Base-by-base conservation (phyloP, 2,888 invertebrate genomes). In the Chrysolina haemoptera region DNA sequence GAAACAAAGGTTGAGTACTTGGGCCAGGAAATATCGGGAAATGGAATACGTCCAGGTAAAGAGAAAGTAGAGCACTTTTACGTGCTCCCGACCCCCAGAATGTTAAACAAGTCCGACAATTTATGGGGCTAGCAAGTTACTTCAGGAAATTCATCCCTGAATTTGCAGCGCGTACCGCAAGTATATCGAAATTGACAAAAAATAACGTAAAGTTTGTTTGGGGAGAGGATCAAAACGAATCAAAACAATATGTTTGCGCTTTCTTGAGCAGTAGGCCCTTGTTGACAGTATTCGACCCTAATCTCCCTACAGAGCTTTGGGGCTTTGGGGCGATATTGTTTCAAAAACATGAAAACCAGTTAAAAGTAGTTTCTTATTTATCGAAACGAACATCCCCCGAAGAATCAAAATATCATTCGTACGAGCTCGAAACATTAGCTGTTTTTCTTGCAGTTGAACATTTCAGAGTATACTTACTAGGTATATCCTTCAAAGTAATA, bases 401-500 rank as follows among this genome's bases (percentile, higher is more conserved):
- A 27, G 27, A 27, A 27, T 27, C 2, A 27, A 5, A 68, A 75
- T 78, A 81, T 68, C 81, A 82, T 16, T 80, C 81, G 4, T 79
- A 82, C 12, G 84, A 86, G 40, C 62, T 81, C 16, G 84, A 86
- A 68, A 78, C 80, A 11, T 76, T 86, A 63, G 87, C 85, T 0
- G 78, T 85, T 0, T 78, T 85, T 0, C 83, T 78, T 35, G 80
- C 81, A 1, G n/a, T 84, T 0, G 63, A 78, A 27, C 73, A 84
- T 67, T 83, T 85, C 68, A 78, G 81, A 10, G 77, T 78, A 2
- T 84, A 82, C 62, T 62, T 85, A 0, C 74, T 80, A 18, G 81
- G 27, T 27, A 27, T 27, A 27, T 27, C 27, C 27, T 27, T 27
- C 27, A 80, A 5, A 63, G 70, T 84, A 1, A 64, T 80, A 0